Base-by-base conservation (phyloP, 2,113 vertebrate genomes). In the Tupaia chinensis region DNA sequence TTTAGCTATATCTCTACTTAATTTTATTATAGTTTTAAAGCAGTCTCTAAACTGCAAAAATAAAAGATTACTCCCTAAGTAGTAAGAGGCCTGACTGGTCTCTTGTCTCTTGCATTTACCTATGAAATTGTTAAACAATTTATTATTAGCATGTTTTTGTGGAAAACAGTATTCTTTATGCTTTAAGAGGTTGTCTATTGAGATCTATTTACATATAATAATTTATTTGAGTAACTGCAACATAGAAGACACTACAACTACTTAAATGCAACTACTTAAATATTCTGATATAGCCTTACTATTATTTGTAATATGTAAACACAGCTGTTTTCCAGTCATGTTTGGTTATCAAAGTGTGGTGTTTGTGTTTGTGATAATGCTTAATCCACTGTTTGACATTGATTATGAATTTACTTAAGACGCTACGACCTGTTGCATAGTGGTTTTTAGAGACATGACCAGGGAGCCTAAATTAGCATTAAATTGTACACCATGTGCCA, bases 261-360 rank as follows among this genome's bases (percentile, higher is more conserved):
- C 32, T 92, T 81, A 82, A 4, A 25, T 76, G 10, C 20, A 82
- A 19, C 9, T 66, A 66, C 32, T 92, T 81, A 82, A 4, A 25
- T 76, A 77, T 44, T 93, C 66, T 93, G 12, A n/a, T 93, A 7
- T 63, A 58, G 27, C 95, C 25, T 82, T 44, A 76, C 32, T 83
- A 82, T 78, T 32, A 88, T 44, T 44, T 60, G 66, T 83, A 54
- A 2, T 27, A 44, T 72, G 20, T 77, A 73, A 96, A 76, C 23
- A 74, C 58, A 93, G 22, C 56, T 94, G 9, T 76, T 92, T 88
- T 89, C 19, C 44, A 79, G 69, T 56, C 29, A 76, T 89, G 65
- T 80, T 89, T 82, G 88, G 32, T 96, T 94, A 92, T 60, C 68
- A 69, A 86, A 63, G 86, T 23, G 17, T 72, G 25, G 61, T 65